Conservation (phyloP, 2,888 invertebrate genomes). For the Oeneis ivallda region DNA sequence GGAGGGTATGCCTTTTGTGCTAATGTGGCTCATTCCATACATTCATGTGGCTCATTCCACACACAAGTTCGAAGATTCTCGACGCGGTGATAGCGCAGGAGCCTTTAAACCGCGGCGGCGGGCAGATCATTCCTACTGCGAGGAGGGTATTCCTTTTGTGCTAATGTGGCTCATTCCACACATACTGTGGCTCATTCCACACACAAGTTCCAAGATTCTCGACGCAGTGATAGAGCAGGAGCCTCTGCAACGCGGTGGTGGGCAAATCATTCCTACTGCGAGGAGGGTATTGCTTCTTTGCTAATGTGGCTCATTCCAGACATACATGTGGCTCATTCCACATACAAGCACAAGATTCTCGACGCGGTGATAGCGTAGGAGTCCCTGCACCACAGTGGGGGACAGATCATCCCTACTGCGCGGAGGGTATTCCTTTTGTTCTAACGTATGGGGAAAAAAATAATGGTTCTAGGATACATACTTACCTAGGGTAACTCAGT, state of each 20-base stretch:
- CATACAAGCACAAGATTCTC: too few species aligned
- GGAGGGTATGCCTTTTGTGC: slow-evolving; percentile 65
- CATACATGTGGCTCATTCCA: too few species aligned
- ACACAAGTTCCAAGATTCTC: slow-evolving; percentile 99
- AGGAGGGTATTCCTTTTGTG: slow-evolving; percentile 65
- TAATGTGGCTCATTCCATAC: too few species aligned
- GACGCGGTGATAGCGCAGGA: slow-evolving; percentile 98
- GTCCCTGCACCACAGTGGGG: slow-evolving; percentile 97
- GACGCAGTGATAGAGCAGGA: slow-evolving; percentile 98
- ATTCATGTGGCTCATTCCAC: too few species aligned
- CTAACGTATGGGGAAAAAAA: too few species aligned
- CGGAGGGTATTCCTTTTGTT: slow-evolving; percentile 65
- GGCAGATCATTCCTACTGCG: slow-evolving; percentile 78
- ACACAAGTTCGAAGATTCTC: too few species aligned
- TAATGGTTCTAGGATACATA: too few species aligned
- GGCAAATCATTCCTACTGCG: slow-evolving; percentile 78
- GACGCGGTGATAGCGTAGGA: slow-evolving; percentile 98
- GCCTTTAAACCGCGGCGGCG: slow-evolving; percentile 97
- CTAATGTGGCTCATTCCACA: too few species aligned
- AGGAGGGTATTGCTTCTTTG: slow-evolving; percentile 65
- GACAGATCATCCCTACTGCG: slow-evolving; percentile 78
- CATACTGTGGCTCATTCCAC: too few species aligned
- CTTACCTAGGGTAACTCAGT: background rate
- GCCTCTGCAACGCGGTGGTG: slow-evolving; percentile 97
- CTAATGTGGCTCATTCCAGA: too few species aligned